Evolutionary conservation across 2,888 invertebrate species (phyloP), one percentile per base, ranked within the genome.

Genomic region (Chalcosyrphus nemorum): DNA sequence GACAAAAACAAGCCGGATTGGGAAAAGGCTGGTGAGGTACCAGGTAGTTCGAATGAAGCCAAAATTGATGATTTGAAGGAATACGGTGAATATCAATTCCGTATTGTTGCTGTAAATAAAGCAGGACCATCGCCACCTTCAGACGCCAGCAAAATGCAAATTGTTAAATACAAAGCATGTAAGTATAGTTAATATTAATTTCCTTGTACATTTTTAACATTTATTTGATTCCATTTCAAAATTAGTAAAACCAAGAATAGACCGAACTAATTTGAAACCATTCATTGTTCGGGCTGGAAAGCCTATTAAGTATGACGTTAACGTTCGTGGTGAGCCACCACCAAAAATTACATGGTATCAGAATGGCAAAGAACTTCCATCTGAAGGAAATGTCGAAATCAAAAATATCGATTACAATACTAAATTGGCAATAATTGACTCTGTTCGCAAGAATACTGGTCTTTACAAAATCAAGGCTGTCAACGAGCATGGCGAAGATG

Each of bases 181-280:
- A 92, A 95, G 96, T 94, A 87, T 77, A 21, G 11, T 0, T 27
- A n/a, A 6, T 56, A 13, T 13, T 0, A 2, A 5, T 13, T 4
- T 13, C 6, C n/a, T 2, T 24, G 19, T 21, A 24, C 6, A 24
- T 41, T 17, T 29, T 29, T 29, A 24, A 11, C 24, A n/a, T n/a
- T n/a, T n/a, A n/a, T n/a, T 21, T 15, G 9, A 17, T 61, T 27
- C 11, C n/a, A 59, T 7, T 50, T 54, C 7, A 5, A 17, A n/a
- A 91, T 43, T 89, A 98, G 98, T 99, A 91, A 98, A 99, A 92
- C 99, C 99, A 43, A 95, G 97, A 90, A 99, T 99, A 91, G 98
- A 99, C 92, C 95, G 98, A 87, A 97, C 98, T 2, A 98, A 98
- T 91, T 93, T 99, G 86, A 97, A 98, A 91, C 95, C 96, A 54